phyloP scores from a whole-genome alignment of 2,888 invertebrate species.

The Andrena bucephala region DNA sequence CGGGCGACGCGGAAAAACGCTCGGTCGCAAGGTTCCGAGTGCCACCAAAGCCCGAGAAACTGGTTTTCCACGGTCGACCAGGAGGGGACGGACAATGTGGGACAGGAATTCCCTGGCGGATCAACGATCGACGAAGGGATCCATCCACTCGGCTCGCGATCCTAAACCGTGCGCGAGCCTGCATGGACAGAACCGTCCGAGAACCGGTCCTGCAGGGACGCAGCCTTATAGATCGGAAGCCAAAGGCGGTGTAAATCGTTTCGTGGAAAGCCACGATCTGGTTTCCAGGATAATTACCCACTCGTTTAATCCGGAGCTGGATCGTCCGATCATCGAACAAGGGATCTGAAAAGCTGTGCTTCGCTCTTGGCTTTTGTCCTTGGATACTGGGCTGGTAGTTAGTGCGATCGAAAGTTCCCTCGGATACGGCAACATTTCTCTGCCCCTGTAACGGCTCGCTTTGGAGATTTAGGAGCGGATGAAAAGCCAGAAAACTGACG shows the following conservation, averaged over 20 bases:
- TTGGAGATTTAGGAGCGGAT: too few relatives aligned
- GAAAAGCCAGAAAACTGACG: too few relatives aligned
- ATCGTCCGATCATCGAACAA: conserved; percentile 3
- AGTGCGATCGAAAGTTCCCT: background rate
- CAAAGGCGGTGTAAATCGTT: conserved; percentile 37
- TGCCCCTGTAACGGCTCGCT: too few relatives aligned
- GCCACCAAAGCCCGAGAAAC: conserved; percentile 6
- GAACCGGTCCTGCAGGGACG: conserved; percentile 70
- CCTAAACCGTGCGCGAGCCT: background rate
- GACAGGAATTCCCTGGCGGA: conserved; percentile 43
- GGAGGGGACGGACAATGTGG: conserved; percentile 30
- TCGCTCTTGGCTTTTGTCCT: background rate
- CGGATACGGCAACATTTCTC: too few relatives aligned
- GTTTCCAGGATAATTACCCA: conserved; percentile 8
- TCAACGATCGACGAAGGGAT: conserved; percentile 27
- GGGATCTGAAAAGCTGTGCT: background rate
- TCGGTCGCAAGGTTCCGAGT: background rate
- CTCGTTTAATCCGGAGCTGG: background rate
- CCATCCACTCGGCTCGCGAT: conserved; percentile 17
- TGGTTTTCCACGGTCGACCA: conserved; percentile 1
- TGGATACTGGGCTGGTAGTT: background rate
- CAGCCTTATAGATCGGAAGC: conserved; percentile 49
- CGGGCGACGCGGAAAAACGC: conserved; percentile 17
- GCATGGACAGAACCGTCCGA: conserved; percentile 24
- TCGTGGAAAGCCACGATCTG: conserved; percentile 49